These are phyloP conservation scores for Plectropomus leopardus DNA, from an alignment of 2,113 vertebrate genomes.

Conservation along the genomic window DNA sequence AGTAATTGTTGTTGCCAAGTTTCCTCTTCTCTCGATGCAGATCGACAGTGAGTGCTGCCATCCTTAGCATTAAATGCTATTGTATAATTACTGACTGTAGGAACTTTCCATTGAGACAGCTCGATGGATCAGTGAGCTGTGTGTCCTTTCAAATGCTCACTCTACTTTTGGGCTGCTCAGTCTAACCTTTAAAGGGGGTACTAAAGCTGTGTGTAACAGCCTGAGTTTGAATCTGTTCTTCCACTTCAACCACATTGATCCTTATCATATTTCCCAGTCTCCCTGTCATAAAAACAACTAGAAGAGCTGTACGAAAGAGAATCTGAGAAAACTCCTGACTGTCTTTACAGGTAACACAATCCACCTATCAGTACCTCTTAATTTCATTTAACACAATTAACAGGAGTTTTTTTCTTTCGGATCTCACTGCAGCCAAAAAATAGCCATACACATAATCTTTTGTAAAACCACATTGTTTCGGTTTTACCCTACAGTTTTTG, in stretches of 20 bases:
- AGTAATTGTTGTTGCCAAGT: conserved; percentile 30
- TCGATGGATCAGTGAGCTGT: not conserved
- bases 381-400: not conserved
- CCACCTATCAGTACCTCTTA: no score
- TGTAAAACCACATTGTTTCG: not conserved
- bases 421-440: no score
- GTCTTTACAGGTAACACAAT: not conserved
- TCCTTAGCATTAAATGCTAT: conserved; percentile 4
- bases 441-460: no score
- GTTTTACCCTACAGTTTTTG: not conserved
- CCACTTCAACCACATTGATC: not conserved
- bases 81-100: not conserved
- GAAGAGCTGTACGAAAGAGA: not conserved
- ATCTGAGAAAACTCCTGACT: not conserved
- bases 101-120: conserved; percentile 13
- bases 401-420: no score
- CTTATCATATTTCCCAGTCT: not conserved
- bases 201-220: not conserved
- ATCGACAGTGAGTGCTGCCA: conserved; percentile 7
- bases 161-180: not conserved
- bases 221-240: not conserved
- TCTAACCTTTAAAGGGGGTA: no score
- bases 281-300: not conserved
- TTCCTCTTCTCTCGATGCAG: not conserved
- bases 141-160: not conserved